Percentiles rank a stretch among this genome's conserved stretches.
These are phyloP conservation scores for Plusia festucae DNA, from an alignment of 2,888 invertebrate species.

Conservation along the genomic window DNA sequence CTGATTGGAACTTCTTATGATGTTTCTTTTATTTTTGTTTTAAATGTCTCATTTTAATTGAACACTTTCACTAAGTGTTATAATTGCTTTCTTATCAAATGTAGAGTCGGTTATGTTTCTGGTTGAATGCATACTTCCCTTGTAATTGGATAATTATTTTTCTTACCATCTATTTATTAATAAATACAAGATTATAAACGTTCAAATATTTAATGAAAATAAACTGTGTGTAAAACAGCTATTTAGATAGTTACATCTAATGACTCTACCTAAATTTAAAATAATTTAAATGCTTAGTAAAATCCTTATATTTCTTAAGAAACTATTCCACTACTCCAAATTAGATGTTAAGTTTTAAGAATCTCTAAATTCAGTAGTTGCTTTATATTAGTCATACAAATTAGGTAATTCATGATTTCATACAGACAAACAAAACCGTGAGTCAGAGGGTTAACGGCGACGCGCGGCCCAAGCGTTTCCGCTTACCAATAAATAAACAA, in stretches of 20 bases:
- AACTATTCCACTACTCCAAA: slow-evolving; percentile 44
- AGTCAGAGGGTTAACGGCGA: slow-evolving; percentile 63
- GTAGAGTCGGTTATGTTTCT: background rate
- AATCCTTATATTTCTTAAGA: slow-evolving; percentile 25
- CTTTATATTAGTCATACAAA: slow-evolving; percentile 54
- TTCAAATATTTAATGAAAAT: background rate
- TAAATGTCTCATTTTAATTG: slow-evolving; percentile 42
- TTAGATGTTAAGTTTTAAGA: background rate
- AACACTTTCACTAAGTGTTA: slow-evolving; percentile 45
- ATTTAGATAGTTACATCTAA: background rate
- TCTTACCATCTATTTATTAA: background rate
- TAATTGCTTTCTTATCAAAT: slow-evolving; percentile 22
- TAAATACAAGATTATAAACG: background rate
- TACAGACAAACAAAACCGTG: slow-evolving; percentile 72
- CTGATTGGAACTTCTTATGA: slow-evolving; percentile 51
- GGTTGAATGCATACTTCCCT: background rate
- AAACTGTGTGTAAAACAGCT: background rate
- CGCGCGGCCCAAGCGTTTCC: slow-evolving; percentile 67
- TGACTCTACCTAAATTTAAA: background rate
- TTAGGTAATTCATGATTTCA: slow-evolving; percentile 66
- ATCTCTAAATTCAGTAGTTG: background rate
- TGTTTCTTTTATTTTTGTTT: slow-evolving; percentile 44
- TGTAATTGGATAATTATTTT: background rate
- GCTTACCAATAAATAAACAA: slow-evolving; percentile 78
- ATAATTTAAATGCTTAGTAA: background rate